A percentile compares a stretch with the other conserved stretches of the same genome.
Conservation (phyloP, 2,797 vertebrate genomes). For the Paedocypris micromegethes region DNA sequence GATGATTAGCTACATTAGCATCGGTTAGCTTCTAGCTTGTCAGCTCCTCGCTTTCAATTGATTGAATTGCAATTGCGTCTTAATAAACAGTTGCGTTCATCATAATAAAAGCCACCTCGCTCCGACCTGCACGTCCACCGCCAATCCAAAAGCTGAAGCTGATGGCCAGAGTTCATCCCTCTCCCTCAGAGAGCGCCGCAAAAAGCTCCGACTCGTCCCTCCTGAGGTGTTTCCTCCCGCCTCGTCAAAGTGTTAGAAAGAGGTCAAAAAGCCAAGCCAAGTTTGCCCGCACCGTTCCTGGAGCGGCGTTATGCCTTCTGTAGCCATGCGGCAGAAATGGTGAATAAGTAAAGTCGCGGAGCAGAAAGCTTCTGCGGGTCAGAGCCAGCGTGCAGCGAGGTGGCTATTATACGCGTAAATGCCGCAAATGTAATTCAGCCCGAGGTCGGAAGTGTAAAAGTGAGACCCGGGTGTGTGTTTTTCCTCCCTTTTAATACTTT, state of each 20-base stretch:
- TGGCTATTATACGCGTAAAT: slow-evolving; percentile 66
- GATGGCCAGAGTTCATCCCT: slow-evolving; percentile 5
- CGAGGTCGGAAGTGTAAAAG: slow-evolving; percentile 67
- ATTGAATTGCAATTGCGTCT: too few species aligned
- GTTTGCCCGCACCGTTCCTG: slow-evolving; percentile 52
- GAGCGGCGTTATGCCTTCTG: slow-evolving; percentile 41
- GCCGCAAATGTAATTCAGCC: slow-evolving; percentile 71
- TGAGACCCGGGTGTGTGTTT: slow-evolving; percentile 49
- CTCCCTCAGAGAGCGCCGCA: slow-evolving; percentile 14
- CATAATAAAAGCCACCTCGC: slow-evolving; percentile 24
- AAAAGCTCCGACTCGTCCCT: slow-evolving; percentile 46
- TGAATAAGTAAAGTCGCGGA: slow-evolving; percentile 69
- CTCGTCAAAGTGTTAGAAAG: slow-evolving; percentile 49
- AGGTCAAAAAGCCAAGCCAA: slow-evolving; percentile 9
- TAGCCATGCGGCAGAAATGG: slow-evolving; percentile 48
- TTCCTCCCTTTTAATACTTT: slow-evolving; percentile 47
- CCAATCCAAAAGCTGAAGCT: not conserved
- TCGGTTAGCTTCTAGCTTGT: too few species aligned
- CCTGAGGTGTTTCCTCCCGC: slow-evolving; percentile 48
- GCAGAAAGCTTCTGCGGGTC: slow-evolving; percentile 55
- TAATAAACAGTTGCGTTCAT: not conserved
- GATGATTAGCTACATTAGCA: too few species aligned
- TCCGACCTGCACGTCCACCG: slow-evolving; percentile 15
- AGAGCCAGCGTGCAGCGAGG: slow-evolving; percentile 50
- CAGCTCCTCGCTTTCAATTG: slow-evolving; percentile 6